Base-by-base conservation (phyloP, 2,888 invertebrate species). In the Podotricha telesiphe region DNA sequence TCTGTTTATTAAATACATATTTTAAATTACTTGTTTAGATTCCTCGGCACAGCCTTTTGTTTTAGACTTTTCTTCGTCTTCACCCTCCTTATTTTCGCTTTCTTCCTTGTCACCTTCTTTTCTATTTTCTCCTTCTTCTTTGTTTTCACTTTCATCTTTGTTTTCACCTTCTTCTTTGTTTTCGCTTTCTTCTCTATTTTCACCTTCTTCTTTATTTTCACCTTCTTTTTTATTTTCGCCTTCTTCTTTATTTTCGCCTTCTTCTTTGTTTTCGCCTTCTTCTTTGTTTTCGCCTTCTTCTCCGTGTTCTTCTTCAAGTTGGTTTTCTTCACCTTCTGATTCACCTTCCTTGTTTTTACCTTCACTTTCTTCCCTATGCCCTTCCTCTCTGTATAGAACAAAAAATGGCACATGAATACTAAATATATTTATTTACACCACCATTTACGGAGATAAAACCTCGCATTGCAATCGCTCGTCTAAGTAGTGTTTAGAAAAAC, bases 181-280 rank as follows among this genome's bases (percentile, higher is more conserved):
- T 56, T 37, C 37, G 10, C 37, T n/a, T 56, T 37, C 56, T 20
- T 56, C 37, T 1, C n/a, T 34, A 11, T 20, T 40, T 56, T 65
- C 58, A 7, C 55, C 50, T 34, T 47, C 37, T 8, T 51, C 45
- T 37, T 65, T 56, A 20, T 37, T 22, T 68, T 56, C 56, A 6
- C 34, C 11, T 58, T 50, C 37, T 47, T 67, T 50, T 2, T 64
- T 28, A 7, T 40, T 37, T n/a, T 67, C 34, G 3, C 40, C 51
- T 22, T 51, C 63, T 66, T 70, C 64, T 13, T 17, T 48, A 1
- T 48, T 19, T 61, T 61, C 47, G 0, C 61, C 45, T 13, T 34
- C 61, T 61, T 28, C 61, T 0, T 3, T 22, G 10, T 47, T 17
- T 61, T 61, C 47, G 0, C 47, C 47, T 28, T 34, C 17, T 42